Percentiles rank a stretch among this genome's conserved stretches.
Evolutionary conservation across 2,797 vertebrate genomes (phyloP).

Genomic region (Microctenopoma steveboyesi): DNA sequence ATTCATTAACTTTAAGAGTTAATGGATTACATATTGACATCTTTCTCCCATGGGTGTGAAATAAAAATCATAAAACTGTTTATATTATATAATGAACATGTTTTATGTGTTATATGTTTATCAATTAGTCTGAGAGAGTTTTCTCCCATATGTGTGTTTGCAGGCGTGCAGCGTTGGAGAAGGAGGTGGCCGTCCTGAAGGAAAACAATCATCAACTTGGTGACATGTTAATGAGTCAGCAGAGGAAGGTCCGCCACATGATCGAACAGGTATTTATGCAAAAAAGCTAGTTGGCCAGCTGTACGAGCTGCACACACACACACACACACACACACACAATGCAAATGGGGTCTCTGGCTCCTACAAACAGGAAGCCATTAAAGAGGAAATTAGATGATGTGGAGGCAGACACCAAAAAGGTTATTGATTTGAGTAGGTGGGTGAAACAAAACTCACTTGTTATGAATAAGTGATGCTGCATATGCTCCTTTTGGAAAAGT

Average conservation of each 20-base stretch:
- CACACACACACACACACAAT: constrained; percentile 4
- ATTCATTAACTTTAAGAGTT: not conserved
- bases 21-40: not conserved
- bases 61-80: not conserved
- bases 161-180: constrained; percentile 87
- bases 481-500: constrained; percentile 22
- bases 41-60: not conserved
- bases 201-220: constrained; percentile 94
- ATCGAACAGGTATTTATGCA: constrained; percentile 90
- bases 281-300: constrained; percentile 4
- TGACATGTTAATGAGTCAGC: constrained; percentile 95
- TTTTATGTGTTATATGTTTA: not conserved
- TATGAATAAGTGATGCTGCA: constrained; percentile 65
- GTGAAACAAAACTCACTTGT: constrained; percentile 37
- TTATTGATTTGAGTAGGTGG: constrained; percentile 41
- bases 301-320: not conserved
- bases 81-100: too few species aligned
- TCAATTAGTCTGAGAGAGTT: not conserved
- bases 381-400: constrained; percentile 52
- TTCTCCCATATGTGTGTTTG: not conserved
- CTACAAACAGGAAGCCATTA: constrained; percentile 49
- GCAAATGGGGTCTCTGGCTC: constrained; percentile 17
- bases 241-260: constrained; percentile 95
- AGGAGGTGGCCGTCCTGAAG: constrained; percentile 86
- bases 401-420: constrained; percentile 28